Evolutionary conservation across 2,888 invertebrate species (phyloP).

Genomic region (Drosophila vallismaia): DNA sequence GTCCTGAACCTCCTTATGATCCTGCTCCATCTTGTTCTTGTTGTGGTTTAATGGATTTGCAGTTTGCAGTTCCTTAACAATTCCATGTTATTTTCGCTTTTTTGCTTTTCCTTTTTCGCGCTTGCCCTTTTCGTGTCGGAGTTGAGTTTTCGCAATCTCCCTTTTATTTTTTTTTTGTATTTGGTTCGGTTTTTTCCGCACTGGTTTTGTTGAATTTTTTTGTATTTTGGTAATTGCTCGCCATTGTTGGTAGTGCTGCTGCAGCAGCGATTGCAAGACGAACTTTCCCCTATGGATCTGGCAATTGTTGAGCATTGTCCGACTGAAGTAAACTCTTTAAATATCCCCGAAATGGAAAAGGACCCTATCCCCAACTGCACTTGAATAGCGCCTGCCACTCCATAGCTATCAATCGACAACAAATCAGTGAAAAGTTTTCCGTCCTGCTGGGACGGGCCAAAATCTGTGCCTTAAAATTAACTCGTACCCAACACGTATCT

Average conservation of each 20-base stretch:
- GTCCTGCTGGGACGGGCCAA: constrained; percentile 31
- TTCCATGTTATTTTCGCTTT: constrained; percentile 74
- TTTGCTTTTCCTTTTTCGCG: constrained; percentile 66
- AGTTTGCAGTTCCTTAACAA: constrained; percentile 78
- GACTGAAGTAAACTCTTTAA: constrained; percentile 56
- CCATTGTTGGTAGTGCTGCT: constrained; percentile 62
- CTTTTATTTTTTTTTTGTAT: constrained; percentile 14
- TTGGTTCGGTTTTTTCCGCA: constrained; percentile 18
- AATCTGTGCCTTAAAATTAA: constrained; percentile 65
- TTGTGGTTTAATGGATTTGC: constrained; percentile 81
- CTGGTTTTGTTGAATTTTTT: constrained; percentile 27
- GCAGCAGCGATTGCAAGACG: constrained; percentile 43
- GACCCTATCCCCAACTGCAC: not conserved
- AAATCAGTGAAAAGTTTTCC: constrained; percentile 45
- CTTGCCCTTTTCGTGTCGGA: constrained; percentile 73
- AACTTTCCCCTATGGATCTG: constrained; percentile 27
- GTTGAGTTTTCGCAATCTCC: constrained; percentile 27
- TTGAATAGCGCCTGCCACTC: not conserved
- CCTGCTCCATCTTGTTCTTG: constrained; percentile 51
- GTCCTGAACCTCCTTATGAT: not conserved
- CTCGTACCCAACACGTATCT: constrained; percentile 70
- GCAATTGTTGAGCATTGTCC: constrained; percentile 51
- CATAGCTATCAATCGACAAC: constrained; percentile 38
- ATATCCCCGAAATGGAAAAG: constrained; percentile 23
- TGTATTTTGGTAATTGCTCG: constrained; percentile 74